Percentiles rank a stretch among this genome's conserved stretches.
Conservation (phyloP, 2,113 vertebrate species). For the Ptychochromis oligacanthus region DNA sequence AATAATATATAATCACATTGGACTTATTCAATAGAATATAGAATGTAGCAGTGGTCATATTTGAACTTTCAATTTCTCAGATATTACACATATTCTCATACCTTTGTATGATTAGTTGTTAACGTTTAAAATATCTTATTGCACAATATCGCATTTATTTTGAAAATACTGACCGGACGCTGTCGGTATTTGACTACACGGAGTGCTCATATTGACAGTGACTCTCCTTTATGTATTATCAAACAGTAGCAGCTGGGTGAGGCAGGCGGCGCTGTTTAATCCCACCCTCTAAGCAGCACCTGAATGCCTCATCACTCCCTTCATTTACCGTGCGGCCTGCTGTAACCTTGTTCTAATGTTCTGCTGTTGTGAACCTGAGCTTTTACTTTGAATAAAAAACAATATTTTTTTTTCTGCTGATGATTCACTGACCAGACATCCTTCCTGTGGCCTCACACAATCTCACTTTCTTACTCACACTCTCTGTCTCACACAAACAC, state of each 20-base stretch:
- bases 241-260: neutral
- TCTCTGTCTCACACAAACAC: neutral
- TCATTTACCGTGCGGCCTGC: neutral
- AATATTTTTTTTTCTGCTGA: no score
- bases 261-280: neutral
- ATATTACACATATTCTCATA: no score
- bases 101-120: no score
- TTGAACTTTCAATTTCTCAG: no score
- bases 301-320: slow-evolving; percentile 36
- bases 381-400: no score
- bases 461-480: neutral
- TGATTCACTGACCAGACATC: neutral
- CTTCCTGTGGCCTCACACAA: slow-evolving; percentile 19
- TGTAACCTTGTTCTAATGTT: neutral
- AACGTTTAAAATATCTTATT: neutral
- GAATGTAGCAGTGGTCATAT: no score
- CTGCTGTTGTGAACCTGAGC: neutral
- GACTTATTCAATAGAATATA: no score
- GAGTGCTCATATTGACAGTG: neutral
- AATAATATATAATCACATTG: no score
- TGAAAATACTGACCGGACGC: neutral
- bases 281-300: slow-evolving; percentile 29
- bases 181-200: neutral
- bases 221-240: neutral
- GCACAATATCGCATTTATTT: neutral